Conservation (phyloP, 2,113 vertebrate species). For the Tachuris rubrigastra region DNA sequence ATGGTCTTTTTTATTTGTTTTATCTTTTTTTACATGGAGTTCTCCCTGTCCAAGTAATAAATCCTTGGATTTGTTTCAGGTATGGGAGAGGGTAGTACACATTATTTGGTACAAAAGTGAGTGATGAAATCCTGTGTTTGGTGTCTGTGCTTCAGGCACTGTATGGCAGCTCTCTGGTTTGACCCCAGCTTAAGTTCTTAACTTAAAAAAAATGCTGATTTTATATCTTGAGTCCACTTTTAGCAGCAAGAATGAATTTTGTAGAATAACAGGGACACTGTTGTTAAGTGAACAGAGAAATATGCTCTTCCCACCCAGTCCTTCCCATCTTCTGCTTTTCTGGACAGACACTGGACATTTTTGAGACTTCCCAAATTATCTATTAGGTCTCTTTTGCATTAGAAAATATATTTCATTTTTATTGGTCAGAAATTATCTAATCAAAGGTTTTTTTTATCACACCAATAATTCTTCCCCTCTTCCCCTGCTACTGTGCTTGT, state of each 20-base stretch:
- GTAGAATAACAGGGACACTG: neutral
- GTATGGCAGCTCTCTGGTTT: neutral
- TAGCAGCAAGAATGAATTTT: neutral
- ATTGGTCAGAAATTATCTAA: neutral
- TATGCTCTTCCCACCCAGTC: neutral
- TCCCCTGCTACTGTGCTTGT: neutral
- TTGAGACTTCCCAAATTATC: neutral
- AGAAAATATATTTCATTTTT: neutral
- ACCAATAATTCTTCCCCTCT: neutral
- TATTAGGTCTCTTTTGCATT: neutral
- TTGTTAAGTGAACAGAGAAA: neutral
- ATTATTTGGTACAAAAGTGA: neutral
- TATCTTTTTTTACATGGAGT: neutral
- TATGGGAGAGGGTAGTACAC: neutral
- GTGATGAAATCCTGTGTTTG: neutral
- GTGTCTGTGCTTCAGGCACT: neutral
- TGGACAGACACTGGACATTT: neutral
- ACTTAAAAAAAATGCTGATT: neutral
- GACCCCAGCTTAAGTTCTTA: neutral
- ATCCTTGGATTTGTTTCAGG: neutral
- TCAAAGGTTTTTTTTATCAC: neutral
- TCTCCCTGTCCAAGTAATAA: neutral
- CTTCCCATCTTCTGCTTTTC: neutral
- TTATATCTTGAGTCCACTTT: neutral
- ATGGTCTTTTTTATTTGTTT: neutral